These are phyloP conservation scores for Lithodes maja DNA, from an alignment of 2,888 invertebrate genomes.

Conservation along the genomic window DNA sequence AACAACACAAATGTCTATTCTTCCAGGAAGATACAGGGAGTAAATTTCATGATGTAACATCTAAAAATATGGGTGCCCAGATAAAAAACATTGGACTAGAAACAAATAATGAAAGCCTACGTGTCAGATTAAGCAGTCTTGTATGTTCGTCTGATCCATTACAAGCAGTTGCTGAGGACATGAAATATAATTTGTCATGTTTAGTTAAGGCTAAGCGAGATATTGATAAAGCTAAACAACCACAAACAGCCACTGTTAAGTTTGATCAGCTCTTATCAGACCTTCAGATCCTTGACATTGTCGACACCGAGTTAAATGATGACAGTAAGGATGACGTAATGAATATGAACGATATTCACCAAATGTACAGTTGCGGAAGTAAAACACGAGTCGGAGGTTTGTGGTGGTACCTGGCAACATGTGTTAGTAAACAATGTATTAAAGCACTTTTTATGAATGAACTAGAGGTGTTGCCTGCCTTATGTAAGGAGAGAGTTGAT, in stretches of 20 bases:
- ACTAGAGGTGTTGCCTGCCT: too few relatives aligned
- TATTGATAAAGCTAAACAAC: constrained; percentile 12
- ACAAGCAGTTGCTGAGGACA: constrained; percentile 33
- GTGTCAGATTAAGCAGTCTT: constrained; percentile 8
- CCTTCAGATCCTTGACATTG: constrained; percentile 9
- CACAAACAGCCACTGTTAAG: constrained; percentile 15
- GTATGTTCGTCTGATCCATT: constrained; percentile 17
- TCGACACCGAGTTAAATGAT: constrained; percentile 24
- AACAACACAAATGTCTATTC: not conserved
- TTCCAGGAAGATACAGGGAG: not conserved
- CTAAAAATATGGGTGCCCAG: not conserved
- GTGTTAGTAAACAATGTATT: too few relatives aligned
- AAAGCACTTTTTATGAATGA: too few relatives aligned
- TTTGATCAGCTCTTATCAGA: constrained; percentile 26
- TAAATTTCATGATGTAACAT: not conserved
- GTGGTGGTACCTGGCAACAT: too few relatives aligned
- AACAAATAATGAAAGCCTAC: not conserved
- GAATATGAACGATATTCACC: constrained; percentile 18
- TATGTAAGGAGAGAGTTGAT: too few relatives aligned
- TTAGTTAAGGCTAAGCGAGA: not conserved
- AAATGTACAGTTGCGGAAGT: not conserved
- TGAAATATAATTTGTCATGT: not conserved
- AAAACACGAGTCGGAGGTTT: too few relatives aligned
- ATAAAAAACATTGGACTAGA: constrained; percentile 9
- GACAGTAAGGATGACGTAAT: constrained; percentile 14